These are phyloP conservation scores for Xyliphius kryptos DNA, from an alignment of 2,113 vertebrate genomes.

Conservation along the genomic window DNA sequence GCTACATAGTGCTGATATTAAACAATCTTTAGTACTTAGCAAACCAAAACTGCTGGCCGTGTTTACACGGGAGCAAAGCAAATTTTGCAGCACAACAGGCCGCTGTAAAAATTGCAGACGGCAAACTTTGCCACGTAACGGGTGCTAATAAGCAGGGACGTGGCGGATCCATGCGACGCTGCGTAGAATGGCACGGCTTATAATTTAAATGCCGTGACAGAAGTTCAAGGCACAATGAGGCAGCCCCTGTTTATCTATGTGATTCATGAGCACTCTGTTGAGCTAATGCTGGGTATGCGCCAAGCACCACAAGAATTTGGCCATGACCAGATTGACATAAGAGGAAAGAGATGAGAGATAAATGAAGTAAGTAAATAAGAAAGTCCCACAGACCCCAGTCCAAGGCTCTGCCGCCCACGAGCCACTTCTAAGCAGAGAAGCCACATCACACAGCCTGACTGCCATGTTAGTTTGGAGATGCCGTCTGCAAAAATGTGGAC, in stretches of 20 bases:
- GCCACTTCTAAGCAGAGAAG: slow-evolving; percentile 99
- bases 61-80: too few species aligned
- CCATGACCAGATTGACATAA: background rate
- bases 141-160: too few species aligned
- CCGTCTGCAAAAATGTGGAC: slow-evolving; percentile 95
- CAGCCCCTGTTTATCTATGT: background rate
- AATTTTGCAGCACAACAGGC: too few species aligned
- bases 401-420: slow-evolving; percentile 99
- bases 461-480: slow-evolving; percentile 99
- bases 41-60: too few species aligned
- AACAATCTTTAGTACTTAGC: too few species aligned
- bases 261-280: background rate
- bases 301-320: slow-evolving; percentile 17
- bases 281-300: background rate
- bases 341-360: background rate
- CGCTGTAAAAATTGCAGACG: too few species aligned
- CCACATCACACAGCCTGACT: slow-evolving; percentile 99
- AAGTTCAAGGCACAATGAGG: background rate
- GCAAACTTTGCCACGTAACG: too few species aligned
- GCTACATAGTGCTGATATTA: too few species aligned
- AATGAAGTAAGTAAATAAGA: slow-evolving; percentile 56
- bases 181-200: too few species aligned
- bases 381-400: slow-evolving; percentile 97
- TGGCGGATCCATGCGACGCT: too few species aligned
- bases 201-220: too few species aligned